Evolutionary conservation across 2,113 vertebrate species (phyloP), one percentile per base, ranked within the genome.

Genomic region (Xerus inauris): DNA sequence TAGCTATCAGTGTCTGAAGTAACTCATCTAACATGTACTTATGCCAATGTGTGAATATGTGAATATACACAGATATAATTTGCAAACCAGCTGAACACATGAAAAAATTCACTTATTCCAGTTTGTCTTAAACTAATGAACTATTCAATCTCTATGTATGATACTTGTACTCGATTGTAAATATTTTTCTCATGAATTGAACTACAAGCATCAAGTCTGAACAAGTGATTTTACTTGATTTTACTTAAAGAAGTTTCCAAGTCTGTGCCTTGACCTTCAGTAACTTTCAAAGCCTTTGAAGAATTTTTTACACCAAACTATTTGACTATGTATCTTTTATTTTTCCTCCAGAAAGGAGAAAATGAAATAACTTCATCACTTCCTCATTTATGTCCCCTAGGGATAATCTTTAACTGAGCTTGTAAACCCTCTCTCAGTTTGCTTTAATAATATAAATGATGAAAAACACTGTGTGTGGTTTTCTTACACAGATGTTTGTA

Each of bases 331-430:
- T 65, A n/a, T 79, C 59, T 88, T 91, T 75, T 81, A 17, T 92
- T 95, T 95, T 81, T 69, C 28, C 22, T 93, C 13, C 77, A 76
- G 24, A 67, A 3, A 35, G 14, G 8, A 64, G 49, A 26, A 69
- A 80, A 32, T 64, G 45, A 79, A 97, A 64, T 71, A 81, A 38
- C 8, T 87, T 76, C 76, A 96, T 76, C 64, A 51, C 38, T 72
- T 94, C 30, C 90, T 85, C 72, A 75, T 91, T 90, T 76, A 65
- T 42, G 5, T 83, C 71, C 64, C 65, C 24, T 38, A 59, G 38
- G 35, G 51, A 79, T 79, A 91, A 32, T 77, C 91, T 91, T 85
- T 76, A 93, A 87, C 49, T 69, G 67, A 95, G 64, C 85, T 67
- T 82, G 45, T 94, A 73, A 19, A 89, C 65, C 94, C 40, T 49